Percentiles rank a stretch among this genome's conserved stretches.
phyloP scores from a whole-genome alignment of 2,113 vertebrate genomes.

The Antennarius striatus region DNA sequence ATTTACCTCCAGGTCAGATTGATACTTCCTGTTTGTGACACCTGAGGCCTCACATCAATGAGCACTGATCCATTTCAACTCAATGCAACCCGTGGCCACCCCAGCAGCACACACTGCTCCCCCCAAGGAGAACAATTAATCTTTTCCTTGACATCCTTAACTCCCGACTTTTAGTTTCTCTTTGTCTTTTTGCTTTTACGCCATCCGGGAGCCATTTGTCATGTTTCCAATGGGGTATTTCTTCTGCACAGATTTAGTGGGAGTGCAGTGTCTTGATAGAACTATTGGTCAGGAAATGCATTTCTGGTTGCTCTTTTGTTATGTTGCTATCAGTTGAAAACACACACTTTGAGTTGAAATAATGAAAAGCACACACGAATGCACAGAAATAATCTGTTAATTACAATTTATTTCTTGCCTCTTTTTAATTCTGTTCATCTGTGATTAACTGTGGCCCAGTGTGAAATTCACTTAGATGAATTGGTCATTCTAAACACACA shows the following conservation, averaged over 20 bases:
- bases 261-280: background rate
- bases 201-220: slow-evolving; percentile 24
- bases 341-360: background rate
- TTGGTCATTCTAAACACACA: too few species aligned
- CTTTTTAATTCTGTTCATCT: too few species aligned
- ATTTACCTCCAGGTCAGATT: slow-evolving; percentile 1
- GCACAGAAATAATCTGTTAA: background rate
- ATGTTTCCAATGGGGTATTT: slow-evolving; percentile 2
- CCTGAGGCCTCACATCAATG: slow-evolving; percentile 6
- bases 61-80: background rate
- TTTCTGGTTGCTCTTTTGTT: background rate
- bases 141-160: background rate
- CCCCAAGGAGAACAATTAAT: background rate
- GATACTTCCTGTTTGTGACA: slow-evolving; percentile 16
- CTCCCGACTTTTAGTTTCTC: background rate
- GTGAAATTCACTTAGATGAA: too few species aligned
- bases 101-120: background rate
- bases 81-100: slow-evolving; percentile 1
- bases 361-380: background rate
- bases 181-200: slow-evolving; percentile 22
- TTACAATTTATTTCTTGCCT: too few species aligned
- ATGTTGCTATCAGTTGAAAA: slow-evolving; percentile 3
- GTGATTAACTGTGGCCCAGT: too few species aligned
- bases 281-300: slow-evolving; percentile 1
- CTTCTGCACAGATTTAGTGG: background rate